Evolutionary conservation across 2,113 vertebrate genomes (phyloP), one percentile per base, ranked within the genome.

Genomic region (Abramis brama): DNA sequence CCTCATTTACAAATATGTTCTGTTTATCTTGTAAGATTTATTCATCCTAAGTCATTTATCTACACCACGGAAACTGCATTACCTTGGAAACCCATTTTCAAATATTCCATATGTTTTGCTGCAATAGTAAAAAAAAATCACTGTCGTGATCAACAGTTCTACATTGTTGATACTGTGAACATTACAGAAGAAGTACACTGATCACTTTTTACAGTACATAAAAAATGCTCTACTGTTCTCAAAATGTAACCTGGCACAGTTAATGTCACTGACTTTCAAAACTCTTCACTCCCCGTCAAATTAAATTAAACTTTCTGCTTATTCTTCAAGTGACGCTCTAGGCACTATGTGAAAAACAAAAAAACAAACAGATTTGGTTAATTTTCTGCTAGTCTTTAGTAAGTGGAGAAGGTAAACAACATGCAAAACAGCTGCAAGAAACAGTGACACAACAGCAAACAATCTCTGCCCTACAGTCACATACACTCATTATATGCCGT

Each of bases 61-160:
- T 62, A 36, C 47, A 52, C 75, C 82, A 59, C 39, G 68, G 79
- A 71, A 81, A 87, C 73, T 79, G 73, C 70, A 59, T 93, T 90
- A 86, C 91, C 90, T 87, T 92, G 89, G 91, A 91, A 93, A 94
- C 91, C 77, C 86, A 83, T 27, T 43, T 86, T 88, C 43, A 62
- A 87, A 36, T 55, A 59, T 87, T 80, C 85, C 85, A 62, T n/a
- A 23, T 85, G 84, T 75, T 86, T 87, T 74, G 91, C 92, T 92
- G 89, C 92, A 90, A 93, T 92, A 91, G 92, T 84, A 86, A 93
- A 88, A 89, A 78, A 10, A 10, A 10, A 7, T 7, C 43, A 43
- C 83, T 84, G 66, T 77, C 71, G 17, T 85, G 85, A 25, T 59
- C 19, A 57, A 57, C 55, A 57, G 21, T 62, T 57, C 5, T 36